phyloP scores from a whole-genome alignment of 2,797 vertebrate genomes.

The Neosilurus hyrtlii region DNA sequence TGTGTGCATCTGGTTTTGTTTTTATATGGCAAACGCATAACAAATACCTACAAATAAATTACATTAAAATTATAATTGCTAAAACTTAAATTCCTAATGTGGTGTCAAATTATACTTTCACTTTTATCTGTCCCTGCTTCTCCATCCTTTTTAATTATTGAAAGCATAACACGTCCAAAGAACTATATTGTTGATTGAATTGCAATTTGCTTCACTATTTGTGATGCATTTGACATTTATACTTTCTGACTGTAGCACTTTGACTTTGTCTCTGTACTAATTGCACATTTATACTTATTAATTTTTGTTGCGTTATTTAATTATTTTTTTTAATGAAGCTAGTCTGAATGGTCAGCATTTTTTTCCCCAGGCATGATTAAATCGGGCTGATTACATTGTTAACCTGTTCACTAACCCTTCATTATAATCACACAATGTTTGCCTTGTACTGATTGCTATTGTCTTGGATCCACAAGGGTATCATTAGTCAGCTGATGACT shows the following conservation, averaged over 20 bases:
- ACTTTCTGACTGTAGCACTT: constrained; percentile 64
- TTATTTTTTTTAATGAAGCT: neutral
- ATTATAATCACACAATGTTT: constrained; percentile 71
- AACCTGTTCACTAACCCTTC: constrained; percentile 66
- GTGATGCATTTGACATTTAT: constrained; percentile 8
- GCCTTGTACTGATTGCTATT: constrained; percentile 69
- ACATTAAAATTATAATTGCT: neutral
- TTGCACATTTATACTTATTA: neutral
- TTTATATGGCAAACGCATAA: neutral
- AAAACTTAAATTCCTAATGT: neutral
- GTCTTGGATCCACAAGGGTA: constrained; percentile 48
- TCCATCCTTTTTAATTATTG: neutral
- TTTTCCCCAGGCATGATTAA: constrained; percentile 53
- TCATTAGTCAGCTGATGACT: constrained; percentile 42
- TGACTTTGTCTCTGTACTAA: constrained; percentile 62
- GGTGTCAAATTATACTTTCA: neutral
- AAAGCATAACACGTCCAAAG: neutral
- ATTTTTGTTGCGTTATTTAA: neutral
- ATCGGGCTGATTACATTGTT: constrained; percentile 67
- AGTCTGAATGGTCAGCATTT: constrained; percentile 43
- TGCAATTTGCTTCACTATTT: neutral
- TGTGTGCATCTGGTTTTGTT: neutral
- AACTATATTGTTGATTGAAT: constrained; percentile 12
- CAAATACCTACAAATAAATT: neutral
- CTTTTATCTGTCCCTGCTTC: neutral